Evolutionary conservation across 2,888 invertebrate species (phyloP).

Genomic region (Andrena hattorfiana): DNA sequence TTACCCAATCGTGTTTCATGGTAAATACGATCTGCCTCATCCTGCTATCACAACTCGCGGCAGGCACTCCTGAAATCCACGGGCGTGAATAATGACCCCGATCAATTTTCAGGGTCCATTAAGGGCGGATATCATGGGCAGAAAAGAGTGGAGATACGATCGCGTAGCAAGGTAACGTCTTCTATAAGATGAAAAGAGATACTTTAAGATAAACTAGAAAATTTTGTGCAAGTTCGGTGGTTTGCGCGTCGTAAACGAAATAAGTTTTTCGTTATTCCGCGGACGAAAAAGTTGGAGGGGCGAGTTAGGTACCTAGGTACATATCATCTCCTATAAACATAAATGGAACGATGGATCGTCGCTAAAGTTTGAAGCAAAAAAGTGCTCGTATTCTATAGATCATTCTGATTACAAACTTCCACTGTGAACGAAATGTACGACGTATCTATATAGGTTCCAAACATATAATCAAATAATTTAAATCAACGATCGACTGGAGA

Average conservation of each 20-base stretch:
- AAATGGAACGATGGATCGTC: neutral
- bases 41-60: conserved; percentile 32
- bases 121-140: conserved; percentile 10
- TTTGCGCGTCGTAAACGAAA: neutral
- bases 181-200: neutral
- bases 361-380: neutral
- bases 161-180: conserved; percentile 8
- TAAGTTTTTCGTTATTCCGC: neutral
- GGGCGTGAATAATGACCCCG: conserved; percentile 44
- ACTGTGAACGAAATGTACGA: neutral
- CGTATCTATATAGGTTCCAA: neutral
- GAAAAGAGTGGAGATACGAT: conserved; percentile 2
- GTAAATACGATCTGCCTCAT: conserved; percentile 35
- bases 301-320: neutral
- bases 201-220: neutral
- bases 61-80: conserved; percentile 11
- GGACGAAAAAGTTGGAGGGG: neutral
- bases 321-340: neutral
- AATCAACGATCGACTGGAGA: neutral
- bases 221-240: neutral
- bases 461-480: neutral
- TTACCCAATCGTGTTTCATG: conserved; percentile 35
- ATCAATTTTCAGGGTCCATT: conserved; percentile 50
- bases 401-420: neutral
- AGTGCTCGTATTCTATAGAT: neutral